phyloP scores from a whole-genome alignment of 2,888 invertebrate species.

The Ormyrus nitidulus region DNA sequence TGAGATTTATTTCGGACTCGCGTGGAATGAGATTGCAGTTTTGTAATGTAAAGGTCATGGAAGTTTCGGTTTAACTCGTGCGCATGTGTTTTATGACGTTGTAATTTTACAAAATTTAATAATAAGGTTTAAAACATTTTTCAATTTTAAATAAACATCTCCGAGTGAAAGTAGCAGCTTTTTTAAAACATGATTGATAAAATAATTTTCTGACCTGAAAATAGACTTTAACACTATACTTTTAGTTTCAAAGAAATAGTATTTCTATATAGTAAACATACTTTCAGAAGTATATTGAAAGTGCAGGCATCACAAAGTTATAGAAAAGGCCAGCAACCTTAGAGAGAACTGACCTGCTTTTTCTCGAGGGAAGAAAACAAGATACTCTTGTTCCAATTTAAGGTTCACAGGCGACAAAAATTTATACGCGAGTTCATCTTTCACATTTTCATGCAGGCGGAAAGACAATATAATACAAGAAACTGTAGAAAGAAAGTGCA shows the following conservation, averaged over 20 bases:
- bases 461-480: slow-evolving; percentile 13
- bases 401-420: slow-evolving; percentile 43
- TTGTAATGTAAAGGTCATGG: background rate
- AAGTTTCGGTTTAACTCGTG: background rate
- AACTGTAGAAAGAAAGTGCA: background rate
- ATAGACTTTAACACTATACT: no score
- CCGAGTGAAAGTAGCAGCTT: background rate
- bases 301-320: background rate
- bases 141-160: background rate
- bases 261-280: background rate
- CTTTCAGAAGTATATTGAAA: slow-evolving; percentile 1
- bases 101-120: background rate
- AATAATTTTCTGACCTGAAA: no score
- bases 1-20: background rate
- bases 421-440: slow-evolving; percentile 19
- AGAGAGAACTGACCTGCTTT: slow-evolving; percentile 24
- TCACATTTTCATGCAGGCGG: slow-evolving; percentile 19
- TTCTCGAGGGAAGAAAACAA: slow-evolving; percentile 30
- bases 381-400: slow-evolving; percentile 45
- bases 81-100: background rate
- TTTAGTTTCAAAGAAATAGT: no score
- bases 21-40: slow-evolving; percentile 15
- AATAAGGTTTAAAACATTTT: background rate
- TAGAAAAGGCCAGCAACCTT: slow-evolving; percentile 2
- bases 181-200: no score